Conservation (phyloP, 2,797 vertebrate genomes). For the Melanotaenia parkinsoni region DNA sequence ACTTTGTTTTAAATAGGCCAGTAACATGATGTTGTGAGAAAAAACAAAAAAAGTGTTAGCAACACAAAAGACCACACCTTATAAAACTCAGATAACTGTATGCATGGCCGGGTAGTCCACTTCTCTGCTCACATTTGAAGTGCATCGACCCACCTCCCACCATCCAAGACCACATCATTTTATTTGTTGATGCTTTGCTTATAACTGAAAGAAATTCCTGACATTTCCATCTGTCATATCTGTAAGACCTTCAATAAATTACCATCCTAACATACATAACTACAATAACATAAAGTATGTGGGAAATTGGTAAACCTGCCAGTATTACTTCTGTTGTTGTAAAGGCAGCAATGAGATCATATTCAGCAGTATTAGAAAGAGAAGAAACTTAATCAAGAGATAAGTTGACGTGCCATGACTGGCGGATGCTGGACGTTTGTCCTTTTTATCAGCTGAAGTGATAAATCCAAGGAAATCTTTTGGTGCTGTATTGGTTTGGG, state of each 20-base stretch:
- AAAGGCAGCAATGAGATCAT: not conserved
- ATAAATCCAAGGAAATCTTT: conserved; percentile 12
- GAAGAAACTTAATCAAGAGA: not conserved
- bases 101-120: not conserved
- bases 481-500: not conserved
- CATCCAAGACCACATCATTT: too few species aligned
- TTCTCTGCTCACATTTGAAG: not conserved
- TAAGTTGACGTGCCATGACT: not conserved
- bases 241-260: not conserved
- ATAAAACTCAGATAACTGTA: not conserved
- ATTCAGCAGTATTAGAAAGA: not conserved
- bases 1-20: not conserved
- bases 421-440: not conserved
- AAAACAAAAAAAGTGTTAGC: too few species aligned
- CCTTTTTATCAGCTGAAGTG: conserved; percentile 5
- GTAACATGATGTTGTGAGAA: too few species aligned
- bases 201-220: too few species aligned
- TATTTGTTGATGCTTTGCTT: too few species aligned
- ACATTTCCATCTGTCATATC: not conserved
- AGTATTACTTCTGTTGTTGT: not conserved
- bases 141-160: too few species aligned
- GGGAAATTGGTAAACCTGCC: not conserved
- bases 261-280: not conserved
- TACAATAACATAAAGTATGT: not conserved
- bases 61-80: too few species aligned